Evolutionary conservation across 2,888 invertebrate genomes (phyloP).

Genomic region (Leptopterna dolabrata): DNA sequence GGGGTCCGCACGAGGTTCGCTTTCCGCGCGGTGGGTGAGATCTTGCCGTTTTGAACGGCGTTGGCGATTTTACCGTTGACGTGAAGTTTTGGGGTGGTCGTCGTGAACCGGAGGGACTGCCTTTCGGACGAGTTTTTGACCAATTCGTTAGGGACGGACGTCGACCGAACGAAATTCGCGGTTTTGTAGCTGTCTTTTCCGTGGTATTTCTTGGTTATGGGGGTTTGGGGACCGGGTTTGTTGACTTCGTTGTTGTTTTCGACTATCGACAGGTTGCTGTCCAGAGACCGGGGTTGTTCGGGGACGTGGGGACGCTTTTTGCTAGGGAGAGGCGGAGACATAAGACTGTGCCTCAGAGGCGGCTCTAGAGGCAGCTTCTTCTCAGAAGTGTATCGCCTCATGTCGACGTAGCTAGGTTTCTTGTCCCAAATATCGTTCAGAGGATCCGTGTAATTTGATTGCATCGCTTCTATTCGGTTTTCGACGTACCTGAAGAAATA

Average conservation of each 20-base stretch:
- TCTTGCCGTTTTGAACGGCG: conserved; percentile 60
- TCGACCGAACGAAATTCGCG: conserved; percentile 55
- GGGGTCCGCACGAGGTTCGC: conserved; percentile 58
- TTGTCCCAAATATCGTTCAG: conserved; percentile 57
- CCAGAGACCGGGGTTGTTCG: conserved; percentile 61
- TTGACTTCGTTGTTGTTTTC: conserved; percentile 60
- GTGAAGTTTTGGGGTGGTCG: conserved; percentile 59
- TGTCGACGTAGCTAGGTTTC: conserved; percentile 52
- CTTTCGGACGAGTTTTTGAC: conserved; percentile 59
- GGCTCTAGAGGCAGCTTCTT: conserved; percentile 55
- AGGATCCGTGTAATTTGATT: conserved; percentile 51
- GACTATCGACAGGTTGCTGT: conserved; percentile 59
- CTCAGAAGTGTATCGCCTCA: conserved; percentile 52
- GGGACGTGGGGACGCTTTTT: conserved; percentile 54
- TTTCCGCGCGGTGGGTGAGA: conserved; percentile 61
- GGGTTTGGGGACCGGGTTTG: conserved; percentile 62
- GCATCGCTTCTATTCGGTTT: conserved; percentile 57
- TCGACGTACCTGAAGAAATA: conserved; percentile 55
- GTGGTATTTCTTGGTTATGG: conserved; percentile 57
- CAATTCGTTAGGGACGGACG: conserved; percentile 52
- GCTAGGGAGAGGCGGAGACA: conserved; percentile 57
- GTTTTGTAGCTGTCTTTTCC: conserved; percentile 51
- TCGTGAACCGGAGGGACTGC: conserved; percentile 61
- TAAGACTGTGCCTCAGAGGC: conserved; percentile 43
- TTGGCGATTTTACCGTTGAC: conserved; percentile 61